A percentile compares a stretch with the other conserved stretches of the same genome.
Conservation (phyloP, 2,888 invertebrate genomes). For the Metallyticus violacea region DNA sequence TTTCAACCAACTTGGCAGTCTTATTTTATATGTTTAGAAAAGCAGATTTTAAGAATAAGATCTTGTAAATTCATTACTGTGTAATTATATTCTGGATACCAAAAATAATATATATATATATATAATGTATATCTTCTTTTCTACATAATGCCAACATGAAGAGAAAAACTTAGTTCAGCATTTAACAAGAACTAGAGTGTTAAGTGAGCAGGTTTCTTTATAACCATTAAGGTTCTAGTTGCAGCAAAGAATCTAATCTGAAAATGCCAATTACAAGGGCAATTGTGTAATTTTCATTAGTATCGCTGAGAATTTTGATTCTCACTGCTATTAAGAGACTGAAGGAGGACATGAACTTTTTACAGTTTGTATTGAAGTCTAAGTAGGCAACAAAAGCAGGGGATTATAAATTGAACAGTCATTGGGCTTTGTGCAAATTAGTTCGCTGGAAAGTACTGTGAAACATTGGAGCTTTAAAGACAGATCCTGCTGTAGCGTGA, state of each 20-base stretch:
- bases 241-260: neutral
- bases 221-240: neutral
- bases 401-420: neutral
- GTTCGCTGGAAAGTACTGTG: neutral
- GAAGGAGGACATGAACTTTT: neutral
- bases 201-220: neutral
- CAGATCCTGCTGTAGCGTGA: slow-evolving; percentile 9
- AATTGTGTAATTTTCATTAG: neutral
- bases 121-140: neutral
- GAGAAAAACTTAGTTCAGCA: neutral
- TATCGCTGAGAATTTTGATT: neutral
- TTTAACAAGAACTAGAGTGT: neutral
- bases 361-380: neutral
- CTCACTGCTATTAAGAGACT: neutral
- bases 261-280: neutral
- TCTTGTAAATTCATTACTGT: neutral
- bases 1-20: neutral
- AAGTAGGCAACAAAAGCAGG: neutral
- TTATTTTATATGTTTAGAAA: neutral
- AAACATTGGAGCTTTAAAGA: neutral
- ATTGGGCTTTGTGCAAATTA: neutral
- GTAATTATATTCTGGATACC: neutral
- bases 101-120: neutral
- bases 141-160: neutral
- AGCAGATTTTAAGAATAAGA: neutral